Evolutionary conservation across 2,888 invertebrate genomes (phyloP).

Genomic region (Stratiomys singularior): DNA sequence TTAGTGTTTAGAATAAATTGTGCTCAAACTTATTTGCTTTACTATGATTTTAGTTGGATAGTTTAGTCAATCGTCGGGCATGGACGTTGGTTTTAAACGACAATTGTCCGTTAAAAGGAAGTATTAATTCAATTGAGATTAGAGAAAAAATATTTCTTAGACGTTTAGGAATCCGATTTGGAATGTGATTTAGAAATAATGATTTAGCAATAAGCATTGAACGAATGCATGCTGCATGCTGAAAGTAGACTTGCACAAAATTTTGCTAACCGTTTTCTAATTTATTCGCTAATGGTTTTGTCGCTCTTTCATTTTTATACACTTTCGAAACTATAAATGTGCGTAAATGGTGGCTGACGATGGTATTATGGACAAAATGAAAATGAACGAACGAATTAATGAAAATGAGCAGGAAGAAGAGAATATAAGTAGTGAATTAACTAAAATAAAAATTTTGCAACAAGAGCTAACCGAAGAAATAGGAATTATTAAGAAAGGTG

Average conservation of each 20-base stretch:
- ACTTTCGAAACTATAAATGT: slow-evolving; percentile 33
- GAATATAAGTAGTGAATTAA: neutral
- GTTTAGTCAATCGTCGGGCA: too few relatives aligned
- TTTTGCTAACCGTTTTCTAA: slow-evolving; percentile 44
- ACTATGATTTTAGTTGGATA: too few relatives aligned
- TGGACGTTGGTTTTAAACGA: too few relatives aligned
- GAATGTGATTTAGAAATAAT: too few relatives aligned
- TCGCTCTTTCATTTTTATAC: slow-evolving; percentile 42
- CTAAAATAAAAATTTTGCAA: slow-evolving; percentile 9
- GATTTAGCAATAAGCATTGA: neutral
- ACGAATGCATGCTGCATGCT: neutral
- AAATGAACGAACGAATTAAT: slow-evolving; percentile 39
- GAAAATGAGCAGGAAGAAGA: slow-evolving; percentile 19
- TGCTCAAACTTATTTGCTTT: too few relatives aligned
- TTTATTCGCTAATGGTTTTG: slow-evolving; percentile 33
- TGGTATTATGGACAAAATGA: slow-evolving; percentile 37
- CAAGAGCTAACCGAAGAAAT: slow-evolving; percentile 31
- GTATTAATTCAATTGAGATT: too few relatives aligned
- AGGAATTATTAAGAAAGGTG: slow-evolving; percentile 2
- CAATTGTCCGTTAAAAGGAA: too few relatives aligned
- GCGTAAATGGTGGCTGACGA: slow-evolving; percentile 31
- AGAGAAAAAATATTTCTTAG: too few relatives aligned
- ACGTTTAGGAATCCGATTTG: too few relatives aligned
- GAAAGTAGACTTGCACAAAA: neutral
- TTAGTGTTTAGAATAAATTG: too few relatives aligned